Conservation (phyloP, 2,113 vertebrate species). For the Chamaea fasciata region DNA sequence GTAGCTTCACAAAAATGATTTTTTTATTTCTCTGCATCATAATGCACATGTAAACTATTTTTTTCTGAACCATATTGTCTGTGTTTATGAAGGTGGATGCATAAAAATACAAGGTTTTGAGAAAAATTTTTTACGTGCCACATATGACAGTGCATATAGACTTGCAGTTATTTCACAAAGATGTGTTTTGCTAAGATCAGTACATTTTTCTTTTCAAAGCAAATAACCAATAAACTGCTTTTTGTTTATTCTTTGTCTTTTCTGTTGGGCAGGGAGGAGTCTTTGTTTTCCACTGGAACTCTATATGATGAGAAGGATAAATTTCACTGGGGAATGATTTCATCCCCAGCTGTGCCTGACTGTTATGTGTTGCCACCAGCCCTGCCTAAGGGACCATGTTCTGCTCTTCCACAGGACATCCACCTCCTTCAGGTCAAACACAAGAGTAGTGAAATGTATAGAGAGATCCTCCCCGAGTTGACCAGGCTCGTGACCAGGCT, state of each 20-base stretch:
- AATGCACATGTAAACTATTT: background rate
- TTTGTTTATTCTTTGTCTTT: background rate
- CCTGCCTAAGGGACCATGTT: background rate
- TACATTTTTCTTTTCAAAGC: background rate
- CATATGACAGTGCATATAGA: background rate
- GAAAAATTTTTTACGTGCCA: background rate
- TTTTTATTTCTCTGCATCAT: background rate
- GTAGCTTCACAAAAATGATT: background rate
- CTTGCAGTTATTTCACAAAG: background rate
- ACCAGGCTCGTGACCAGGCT: background rate
- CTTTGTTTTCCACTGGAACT: background rate
- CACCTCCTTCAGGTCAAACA: background rate
- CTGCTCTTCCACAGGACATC: background rate
- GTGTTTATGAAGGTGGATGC: background rate
- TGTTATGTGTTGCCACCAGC: background rate
- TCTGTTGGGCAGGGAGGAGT: background rate
- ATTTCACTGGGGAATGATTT: background rate
- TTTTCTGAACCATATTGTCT: background rate
- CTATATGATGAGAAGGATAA: rapidly evolving
- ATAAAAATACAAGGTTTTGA: background rate
- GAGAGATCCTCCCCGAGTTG: background rate
- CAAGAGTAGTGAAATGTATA: background rate
- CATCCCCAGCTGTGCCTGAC: background rate
- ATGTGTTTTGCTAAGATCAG: background rate
- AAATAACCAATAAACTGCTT: background rate